These are phyloP conservation scores for Xiphophorus hellerii DNA, from an alignment of 2,113 vertebrate genomes.

Conservation along the genomic window DNA sequence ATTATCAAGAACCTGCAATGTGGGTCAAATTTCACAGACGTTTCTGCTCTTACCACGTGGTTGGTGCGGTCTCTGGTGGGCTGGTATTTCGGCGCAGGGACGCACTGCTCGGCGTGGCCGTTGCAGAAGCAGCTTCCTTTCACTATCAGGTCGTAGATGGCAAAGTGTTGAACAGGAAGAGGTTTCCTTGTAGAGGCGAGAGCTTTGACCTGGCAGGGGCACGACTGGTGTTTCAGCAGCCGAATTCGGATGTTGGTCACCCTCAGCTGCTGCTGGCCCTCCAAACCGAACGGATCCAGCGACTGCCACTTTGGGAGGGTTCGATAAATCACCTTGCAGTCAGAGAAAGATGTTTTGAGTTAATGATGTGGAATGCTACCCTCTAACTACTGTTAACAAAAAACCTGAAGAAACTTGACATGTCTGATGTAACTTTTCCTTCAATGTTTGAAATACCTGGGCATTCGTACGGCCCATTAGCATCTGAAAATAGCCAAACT, in stretches of 20 bases:
- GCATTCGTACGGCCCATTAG: neutral
- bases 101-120: slow-evolving; percentile 91
- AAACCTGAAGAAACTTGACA: neutral
- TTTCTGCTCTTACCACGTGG: slow-evolving; percentile 82
- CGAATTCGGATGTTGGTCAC: slow-evolving; percentile 91
- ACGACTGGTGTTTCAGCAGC: slow-evolving; percentile 86
- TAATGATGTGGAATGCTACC: neutral
- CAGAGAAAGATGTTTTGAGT: neutral
- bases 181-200: slow-evolving; percentile 18
- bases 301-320: slow-evolving; percentile 84
- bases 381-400: neutral
- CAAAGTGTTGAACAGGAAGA: slow-evolving; percentile 81
- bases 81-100: slow-evolving; percentile 83
- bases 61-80: slow-evolving; percentile 78
- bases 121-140: slow-evolving; percentile 98
- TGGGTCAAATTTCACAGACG: too few species aligned
- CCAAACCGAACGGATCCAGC: slow-evolving; percentile 87
- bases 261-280: slow-evolving; percentile 87
- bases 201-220: slow-evolving; percentile 83
- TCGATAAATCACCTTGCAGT: slow-evolving; percentile 90
- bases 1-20: too few species aligned
- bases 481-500: neutral
- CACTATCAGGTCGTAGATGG: slow-evolving; percentile 93
- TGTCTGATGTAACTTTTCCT: neutral
- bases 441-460: neutral